Base-by-base conservation (phyloP, 92 coral and sea anemone genomes). In the Epizoanthus rinbou region DNA sequence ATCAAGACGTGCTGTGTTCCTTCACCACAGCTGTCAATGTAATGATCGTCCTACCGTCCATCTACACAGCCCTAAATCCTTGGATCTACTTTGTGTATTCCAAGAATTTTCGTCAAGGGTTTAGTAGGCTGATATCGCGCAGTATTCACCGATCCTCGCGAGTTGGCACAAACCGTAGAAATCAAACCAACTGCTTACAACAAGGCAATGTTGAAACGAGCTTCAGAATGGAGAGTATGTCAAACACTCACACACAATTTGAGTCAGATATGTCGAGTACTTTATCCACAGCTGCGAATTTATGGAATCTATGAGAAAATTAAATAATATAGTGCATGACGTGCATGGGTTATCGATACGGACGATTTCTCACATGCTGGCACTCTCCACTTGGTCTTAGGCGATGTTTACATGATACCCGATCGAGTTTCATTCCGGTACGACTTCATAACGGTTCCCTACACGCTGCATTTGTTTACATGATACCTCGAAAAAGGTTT, bases 51-150 rank as follows among this genome's bases (percentile, higher is more conserved):
- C 64, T 74, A 5, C 80, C 80, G 5, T 74, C 80, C 6, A 5
- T 74, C 24, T 24, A 74, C 64, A 56, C 80, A 24, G 80, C 80
- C 0, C 3, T 74, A 74, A 74, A 74, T 18, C 80, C 80, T 16
- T 74, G 80, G 80, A 23, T 74, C 59, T 74, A 74, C 57, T 74
- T 74, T 52, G 50, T 43, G 7, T 74, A 74, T 74, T 74, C 80
- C 14, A 74, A 74, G 23, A 74, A 74, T 17, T 74, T 74, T 54
- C 80, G 80, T 17, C 64, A 53, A 52, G 80, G 80, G 9, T 54
- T 74, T 22, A 74, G 13, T 31, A 54, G 80, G 64, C 3, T 74
- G 23, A 15, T 74, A 54, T 53, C 37, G 6, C 24, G 80, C 35
- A 17, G 35, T 23, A 50, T 52, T 52, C 28, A 9, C 64, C 64